These are phyloP conservation scores for Typhlichthys subterraneus DNA, from an alignment of 2,797 vertebrate species.

Conservation along the genomic window DNA sequence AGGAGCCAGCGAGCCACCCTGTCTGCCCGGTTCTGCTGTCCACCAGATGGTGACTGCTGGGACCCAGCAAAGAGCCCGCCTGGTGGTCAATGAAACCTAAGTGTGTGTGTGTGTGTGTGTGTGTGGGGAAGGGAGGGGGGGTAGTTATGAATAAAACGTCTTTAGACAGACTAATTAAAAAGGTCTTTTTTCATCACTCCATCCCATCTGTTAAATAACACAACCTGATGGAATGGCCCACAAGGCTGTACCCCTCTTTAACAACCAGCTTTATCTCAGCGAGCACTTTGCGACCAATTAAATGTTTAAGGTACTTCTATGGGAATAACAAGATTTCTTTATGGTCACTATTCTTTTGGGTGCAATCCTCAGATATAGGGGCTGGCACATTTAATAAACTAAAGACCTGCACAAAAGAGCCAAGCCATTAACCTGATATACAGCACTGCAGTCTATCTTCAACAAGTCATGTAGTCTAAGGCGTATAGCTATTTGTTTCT, in stretches of 20 bases:
- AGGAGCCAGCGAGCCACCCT: conserved; percentile 45
- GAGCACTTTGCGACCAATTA: conserved; percentile 46
- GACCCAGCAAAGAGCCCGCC: conserved; percentile 77
- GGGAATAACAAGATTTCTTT: conserved; percentile 52
- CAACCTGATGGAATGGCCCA: conserved; percentile 77
- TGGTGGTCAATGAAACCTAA: conserved; percentile 82
- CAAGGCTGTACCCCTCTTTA: conserved; percentile 65
- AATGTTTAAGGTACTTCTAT: conserved; percentile 51
- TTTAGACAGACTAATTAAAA: conserved; percentile 90
- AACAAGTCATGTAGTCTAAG: conserved; percentile 35
- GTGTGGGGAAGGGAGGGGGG: conserved; percentile 52
- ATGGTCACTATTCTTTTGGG: conserved; percentile 44
- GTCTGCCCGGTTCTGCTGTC: conserved; percentile 70
- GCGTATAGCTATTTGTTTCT: conserved; percentile 20
- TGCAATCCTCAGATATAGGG: conserved; percentile 49
- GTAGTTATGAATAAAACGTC: conserved; percentile 82
- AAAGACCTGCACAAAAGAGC: conserved; percentile 26
- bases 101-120: conserved; percentile 26
- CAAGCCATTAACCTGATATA: conserved; percentile 54
- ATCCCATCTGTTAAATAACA: conserved; percentile 85
- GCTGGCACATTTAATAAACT: conserved; percentile 28
- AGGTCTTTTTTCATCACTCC: conserved; percentile 82
- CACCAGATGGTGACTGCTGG: conserved; percentile 89
- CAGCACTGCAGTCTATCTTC: conserved; percentile 28
- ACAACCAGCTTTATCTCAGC: conserved; percentile 56